Evolutionary conservation across 2,797 vertebrate species (phyloP).

Genomic region (Lithobates sylvaticus): DNA sequence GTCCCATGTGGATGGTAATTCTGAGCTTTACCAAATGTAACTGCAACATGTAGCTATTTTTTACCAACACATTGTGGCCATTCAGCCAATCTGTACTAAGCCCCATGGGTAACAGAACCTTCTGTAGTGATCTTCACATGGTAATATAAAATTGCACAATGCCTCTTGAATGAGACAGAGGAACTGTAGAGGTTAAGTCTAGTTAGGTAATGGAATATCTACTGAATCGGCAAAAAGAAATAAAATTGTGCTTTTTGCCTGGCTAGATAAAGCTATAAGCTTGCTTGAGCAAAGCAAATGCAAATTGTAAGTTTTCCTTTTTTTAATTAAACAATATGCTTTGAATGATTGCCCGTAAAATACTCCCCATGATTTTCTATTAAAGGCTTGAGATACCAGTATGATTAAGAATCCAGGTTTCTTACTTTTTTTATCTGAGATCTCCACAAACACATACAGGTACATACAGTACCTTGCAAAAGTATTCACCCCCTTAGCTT

Average conservation of each 20-base stretch:
- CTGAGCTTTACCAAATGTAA: slow-evolving; percentile 12
- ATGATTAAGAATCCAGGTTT: slow-evolving; percentile 47
- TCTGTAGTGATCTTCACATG: neutral
- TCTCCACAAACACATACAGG: slow-evolving; percentile 16
- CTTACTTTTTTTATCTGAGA: slow-evolving; percentile 15
- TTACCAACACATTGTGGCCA: neutral
- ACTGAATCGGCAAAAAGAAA: slow-evolving; percentile 34
- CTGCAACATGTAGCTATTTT: neutral
- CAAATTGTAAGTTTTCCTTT: slow-evolving; percentile 48
- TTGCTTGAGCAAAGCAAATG: slow-evolving; percentile 54
- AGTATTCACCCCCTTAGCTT: no score
- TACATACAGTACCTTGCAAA: neutral
- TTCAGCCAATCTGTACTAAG: neutral
- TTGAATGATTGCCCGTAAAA: slow-evolving; percentile 59
- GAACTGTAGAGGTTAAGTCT: slow-evolving; percentile 22
- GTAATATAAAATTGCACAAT: neutral
- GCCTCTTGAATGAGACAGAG: neutral
- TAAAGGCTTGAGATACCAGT: slow-evolving; percentile 48
- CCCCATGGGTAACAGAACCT: neutral
- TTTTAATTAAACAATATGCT: slow-evolving; percentile 60
- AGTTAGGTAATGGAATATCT: slow-evolving; percentile 27
- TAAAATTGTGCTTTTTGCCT: slow-evolving; percentile 36
- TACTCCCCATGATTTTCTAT: slow-evolving; percentile 53
- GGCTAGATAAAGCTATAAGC: slow-evolving; percentile 54
- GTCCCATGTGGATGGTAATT: neutral